A percentile compares a stretch with the other conserved stretches of the same genome.
Conservation (phyloP, 2,113 vertebrate genomes). For the Engystomops pustulosus region DNA sequence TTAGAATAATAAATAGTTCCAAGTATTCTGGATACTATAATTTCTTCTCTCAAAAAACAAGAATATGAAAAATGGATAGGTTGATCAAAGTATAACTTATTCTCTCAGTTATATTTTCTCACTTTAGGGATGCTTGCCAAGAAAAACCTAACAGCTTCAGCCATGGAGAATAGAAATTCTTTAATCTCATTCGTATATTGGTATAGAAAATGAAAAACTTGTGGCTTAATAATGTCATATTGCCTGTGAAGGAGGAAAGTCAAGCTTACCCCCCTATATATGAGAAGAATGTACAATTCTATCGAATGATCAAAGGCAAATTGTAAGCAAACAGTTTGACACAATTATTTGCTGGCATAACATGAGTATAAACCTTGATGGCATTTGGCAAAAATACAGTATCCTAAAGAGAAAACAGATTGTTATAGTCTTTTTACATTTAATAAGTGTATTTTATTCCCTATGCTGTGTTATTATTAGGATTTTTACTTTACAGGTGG, state of each 20-base stretch:
- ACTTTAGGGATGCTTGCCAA: constrained; percentile 46
- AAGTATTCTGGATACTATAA: background rate
- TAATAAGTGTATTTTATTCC: constrained; percentile 36
- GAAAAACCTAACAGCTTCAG: constrained; percentile 31
- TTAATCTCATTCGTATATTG: constrained; percentile 40
- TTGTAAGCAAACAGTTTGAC: constrained; percentile 22
- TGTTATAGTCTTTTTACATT: constrained; percentile 20
- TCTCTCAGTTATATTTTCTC: constrained; percentile 47
- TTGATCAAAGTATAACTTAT: constrained; percentile 47
- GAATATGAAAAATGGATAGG: constrained; percentile 27
- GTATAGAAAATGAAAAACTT: constrained; percentile 45
- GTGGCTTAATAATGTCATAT: constrained; percentile 43
- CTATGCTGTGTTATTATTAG: background rate
- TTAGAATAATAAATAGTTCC: constrained; percentile 25
- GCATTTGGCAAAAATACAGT: constrained; percentile 37
- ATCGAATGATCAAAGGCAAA: constrained; percentile 49
- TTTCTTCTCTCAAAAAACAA: constrained; percentile 25
- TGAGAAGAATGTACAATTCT: constrained; percentile 25
- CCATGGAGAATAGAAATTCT: constrained; percentile 34
- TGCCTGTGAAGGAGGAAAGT: constrained; percentile 11
- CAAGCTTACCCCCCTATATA: constrained; percentile 5
- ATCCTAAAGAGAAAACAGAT: constrained; percentile 49
- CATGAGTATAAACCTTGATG: constrained; percentile 27
- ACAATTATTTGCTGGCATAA: constrained; percentile 42
- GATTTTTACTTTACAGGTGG: background rate